Evolutionary conservation across 2,888 invertebrate species (phyloP).

Genomic region (Tetanocera ferruginea): DNA sequence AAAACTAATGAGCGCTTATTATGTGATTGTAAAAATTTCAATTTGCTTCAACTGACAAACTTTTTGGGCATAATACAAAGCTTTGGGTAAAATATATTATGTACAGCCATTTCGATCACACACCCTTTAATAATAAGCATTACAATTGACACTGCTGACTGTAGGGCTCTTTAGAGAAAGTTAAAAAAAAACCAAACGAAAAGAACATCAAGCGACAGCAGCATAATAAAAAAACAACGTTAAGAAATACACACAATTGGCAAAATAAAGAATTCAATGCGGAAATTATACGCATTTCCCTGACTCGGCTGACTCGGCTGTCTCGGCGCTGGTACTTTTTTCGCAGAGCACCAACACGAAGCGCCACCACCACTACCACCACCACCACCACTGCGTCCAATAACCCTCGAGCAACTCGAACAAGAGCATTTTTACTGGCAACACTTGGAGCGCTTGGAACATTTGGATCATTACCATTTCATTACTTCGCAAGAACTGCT

Average conservation of each 20-base stretch:
- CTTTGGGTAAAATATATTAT: too few relatives aligned
- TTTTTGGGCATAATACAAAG: too few relatives aligned
- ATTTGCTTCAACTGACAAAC: too few relatives aligned
- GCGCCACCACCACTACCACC: background rate
- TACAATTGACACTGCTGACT: too few relatives aligned
- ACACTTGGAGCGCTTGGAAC: background rate
- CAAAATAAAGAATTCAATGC: conserved; percentile 24
- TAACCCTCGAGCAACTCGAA: background rate
- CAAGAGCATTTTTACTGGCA: background rate
- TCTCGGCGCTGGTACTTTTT: background rate
- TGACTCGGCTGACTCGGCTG: background rate
- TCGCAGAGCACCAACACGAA: background rate
- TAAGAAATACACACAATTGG: conserved; percentile 8
- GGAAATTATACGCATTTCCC: conserved; percentile 2
- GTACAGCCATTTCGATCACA: too few relatives aligned
- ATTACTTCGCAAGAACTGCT: conserved; percentile 2
- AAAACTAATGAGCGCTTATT: too few relatives aligned
- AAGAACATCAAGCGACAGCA: too few relatives aligned
- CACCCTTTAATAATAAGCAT: too few relatives aligned
- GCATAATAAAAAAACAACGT: background rate
- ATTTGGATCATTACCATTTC: conserved; percentile 28
- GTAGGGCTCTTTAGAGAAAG: background rate
- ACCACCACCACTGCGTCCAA: background rate
- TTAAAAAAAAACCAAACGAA: background rate
- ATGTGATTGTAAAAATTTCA: too few relatives aligned